Evolutionary conservation across 2,113 vertebrate species (phyloP).

Genomic region (Sceloporus undulatus): DNA sequence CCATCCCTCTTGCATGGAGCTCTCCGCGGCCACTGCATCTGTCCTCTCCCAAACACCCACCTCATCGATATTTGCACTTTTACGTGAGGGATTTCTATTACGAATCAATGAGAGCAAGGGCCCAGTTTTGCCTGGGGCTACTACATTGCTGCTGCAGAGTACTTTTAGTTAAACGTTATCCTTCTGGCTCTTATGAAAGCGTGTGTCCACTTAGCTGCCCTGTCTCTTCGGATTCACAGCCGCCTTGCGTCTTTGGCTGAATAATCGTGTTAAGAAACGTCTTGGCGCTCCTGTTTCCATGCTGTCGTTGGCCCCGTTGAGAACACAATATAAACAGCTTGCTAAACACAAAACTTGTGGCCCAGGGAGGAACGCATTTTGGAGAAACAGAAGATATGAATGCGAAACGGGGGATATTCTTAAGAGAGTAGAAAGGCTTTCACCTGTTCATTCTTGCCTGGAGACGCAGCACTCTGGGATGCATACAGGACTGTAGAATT

Average conservation of each 20-base stretch:
- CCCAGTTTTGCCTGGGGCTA: no score
- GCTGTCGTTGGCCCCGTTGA: constrained; percentile 67
- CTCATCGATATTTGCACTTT: no score
- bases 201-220: not conserved
- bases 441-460: not conserved
- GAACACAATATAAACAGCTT: constrained; percentile 77
- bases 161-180: not conserved
- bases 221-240: not conserved
- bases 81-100: not conserved
- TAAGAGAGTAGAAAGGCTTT: not conserved
- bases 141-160: not conserved
- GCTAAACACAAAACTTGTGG: constrained; percentile 64
- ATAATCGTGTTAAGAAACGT: constrained; percentile 65
- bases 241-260: constrained; percentile 33
- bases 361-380: constrained; percentile 56
- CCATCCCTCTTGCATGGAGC: no score
- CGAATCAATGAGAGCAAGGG: no score
- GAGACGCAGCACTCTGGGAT: no score
- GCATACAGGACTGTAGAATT: no score
- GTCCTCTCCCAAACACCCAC: no score
- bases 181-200: not conserved
- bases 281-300: constrained; percentile 67
- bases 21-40: no score
- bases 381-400: constrained; percentile 59
- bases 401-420: constrained; percentile 60